These are phyloP conservation scores for Porites lobata DNA, from an alignment of 92 coral and sea anemone genomes.

Conservation along the genomic window DNA sequence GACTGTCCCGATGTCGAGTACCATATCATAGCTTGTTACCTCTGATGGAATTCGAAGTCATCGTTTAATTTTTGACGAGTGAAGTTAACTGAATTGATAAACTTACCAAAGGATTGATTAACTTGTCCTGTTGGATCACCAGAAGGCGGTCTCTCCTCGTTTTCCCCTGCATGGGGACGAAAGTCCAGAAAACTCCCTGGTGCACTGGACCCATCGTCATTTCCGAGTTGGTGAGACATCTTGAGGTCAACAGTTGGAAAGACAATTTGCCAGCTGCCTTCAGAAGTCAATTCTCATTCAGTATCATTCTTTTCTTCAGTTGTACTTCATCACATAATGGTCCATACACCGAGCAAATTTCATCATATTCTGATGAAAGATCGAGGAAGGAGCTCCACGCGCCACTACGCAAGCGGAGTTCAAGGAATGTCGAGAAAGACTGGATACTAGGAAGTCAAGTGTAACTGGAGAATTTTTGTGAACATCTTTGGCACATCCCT, in stretches of 20 bases:
- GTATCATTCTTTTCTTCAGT: not conserved
- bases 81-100: not conserved
- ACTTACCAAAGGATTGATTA: conserved; percentile 40
- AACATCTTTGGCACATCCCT: too few species aligned
- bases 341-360: too few species aligned
- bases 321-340: too few species aligned
- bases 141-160: conserved; percentile 4
- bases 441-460: not conserved
- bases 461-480: too few species aligned
- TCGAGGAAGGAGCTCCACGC: too few species aligned
- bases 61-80: too few species aligned
- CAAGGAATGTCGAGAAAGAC: not conserved
- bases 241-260: not conserved
- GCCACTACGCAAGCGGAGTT: too few species aligned
- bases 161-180: not conserved
- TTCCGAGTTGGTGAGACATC: conserved; percentile 7
- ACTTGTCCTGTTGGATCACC: conserved; percentile 11
- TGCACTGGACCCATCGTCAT: not conserved
- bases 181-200: conserved; percentile 27
- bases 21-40: not conserved
- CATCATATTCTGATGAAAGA: too few species aligned
- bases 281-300: not conserved
- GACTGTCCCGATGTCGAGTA: not conserved
- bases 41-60: too few species aligned
- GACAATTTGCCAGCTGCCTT: not conserved